Evolutionary conservation across 2,113 vertebrate genomes (phyloP).

Genomic region (Calidris pugnax): DNA sequence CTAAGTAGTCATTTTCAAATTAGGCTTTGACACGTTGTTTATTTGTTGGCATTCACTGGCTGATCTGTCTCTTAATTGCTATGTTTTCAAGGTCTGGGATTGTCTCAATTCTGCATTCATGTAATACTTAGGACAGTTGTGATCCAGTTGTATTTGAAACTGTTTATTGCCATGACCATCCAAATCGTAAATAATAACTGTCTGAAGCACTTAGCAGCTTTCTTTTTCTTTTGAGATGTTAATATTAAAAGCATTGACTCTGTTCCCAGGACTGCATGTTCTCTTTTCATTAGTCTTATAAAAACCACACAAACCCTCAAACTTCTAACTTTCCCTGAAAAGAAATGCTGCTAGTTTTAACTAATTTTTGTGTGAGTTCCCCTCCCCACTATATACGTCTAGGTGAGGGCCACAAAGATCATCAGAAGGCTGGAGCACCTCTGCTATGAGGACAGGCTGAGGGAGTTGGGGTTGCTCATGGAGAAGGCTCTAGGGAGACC

Average conservation of each 20-base stretch:
- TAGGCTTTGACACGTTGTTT: background rate
- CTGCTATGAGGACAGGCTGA: too few relatives aligned
- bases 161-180: background rate
- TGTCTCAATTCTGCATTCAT: background rate
- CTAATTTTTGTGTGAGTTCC: background rate
- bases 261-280: background rate
- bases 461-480: too few relatives aligned
- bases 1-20: background rate
- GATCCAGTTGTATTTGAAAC: background rate
- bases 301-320: background rate
- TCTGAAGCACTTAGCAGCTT: background rate
- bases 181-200: conserved; percentile 19
- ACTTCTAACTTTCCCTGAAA: background rate
- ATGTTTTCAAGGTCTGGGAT: background rate
- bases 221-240: conserved; percentile 10
- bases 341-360: background rate
- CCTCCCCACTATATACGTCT: background rate
- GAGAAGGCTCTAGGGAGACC: too few relatives aligned
- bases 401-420: too few relatives aligned
- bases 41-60: background rate
- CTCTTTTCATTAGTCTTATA: background rate
- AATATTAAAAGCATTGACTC: background rate
- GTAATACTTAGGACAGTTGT: background rate
- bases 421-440: too few relatives aligned
- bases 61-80: background rate